These are phyloP conservation scores for Melanotaenia boesemani DNA, from an alignment of 2,797 vertebrate species.

Conservation along the genomic window DNA sequence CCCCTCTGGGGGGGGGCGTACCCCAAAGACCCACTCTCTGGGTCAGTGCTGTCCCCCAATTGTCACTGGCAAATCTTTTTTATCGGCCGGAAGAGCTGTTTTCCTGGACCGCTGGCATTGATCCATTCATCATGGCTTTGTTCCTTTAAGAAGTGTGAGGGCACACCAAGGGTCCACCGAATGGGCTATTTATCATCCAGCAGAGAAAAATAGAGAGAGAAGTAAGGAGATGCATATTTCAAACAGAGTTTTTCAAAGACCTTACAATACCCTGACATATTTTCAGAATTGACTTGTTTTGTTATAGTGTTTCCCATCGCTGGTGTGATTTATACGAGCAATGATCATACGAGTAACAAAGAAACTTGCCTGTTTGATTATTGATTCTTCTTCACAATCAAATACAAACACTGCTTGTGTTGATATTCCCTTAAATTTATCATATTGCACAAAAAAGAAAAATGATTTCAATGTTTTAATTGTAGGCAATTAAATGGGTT, in stretches of 20 bases:
- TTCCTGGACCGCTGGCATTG: slow-evolving; percentile 85
- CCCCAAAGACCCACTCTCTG: slow-evolving; percentile 88
- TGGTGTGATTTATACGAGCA: slow-evolving; percentile 62
- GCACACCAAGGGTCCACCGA: slow-evolving; percentile 81
- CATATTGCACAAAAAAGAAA: not conserved
- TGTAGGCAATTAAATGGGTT: not conserved
- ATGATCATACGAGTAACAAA: slow-evolving; percentile 28
- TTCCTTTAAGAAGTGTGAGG: slow-evolving; percentile 89
- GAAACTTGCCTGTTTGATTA: slow-evolving; percentile 27
- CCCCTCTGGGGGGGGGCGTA: slow-evolving; percentile 86
- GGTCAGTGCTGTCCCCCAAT: slow-evolving; percentile 89
- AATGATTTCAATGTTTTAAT: too few species aligned
- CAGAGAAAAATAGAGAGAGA: slow-evolving; percentile 74
- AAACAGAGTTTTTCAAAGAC: slow-evolving; percentile 66
- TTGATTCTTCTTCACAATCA: slow-evolving; percentile 24
- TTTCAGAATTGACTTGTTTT: slow-evolving; percentile 57
- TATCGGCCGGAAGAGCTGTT: slow-evolving; percentile 86
- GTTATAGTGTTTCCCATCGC: slow-evolving; percentile 55
- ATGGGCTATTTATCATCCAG: slow-evolving; percentile 86
- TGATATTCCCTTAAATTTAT: not conserved
- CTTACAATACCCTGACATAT: slow-evolving; percentile 76
- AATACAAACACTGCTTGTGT: not conserved
- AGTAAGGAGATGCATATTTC: slow-evolving; percentile 82
- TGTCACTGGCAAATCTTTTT: slow-evolving; percentile 91
- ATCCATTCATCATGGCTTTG: slow-evolving; percentile 90